Conservation (phyloP, 2,888 invertebrate genomes). For the Scaptomyza polygonia region DNA sequence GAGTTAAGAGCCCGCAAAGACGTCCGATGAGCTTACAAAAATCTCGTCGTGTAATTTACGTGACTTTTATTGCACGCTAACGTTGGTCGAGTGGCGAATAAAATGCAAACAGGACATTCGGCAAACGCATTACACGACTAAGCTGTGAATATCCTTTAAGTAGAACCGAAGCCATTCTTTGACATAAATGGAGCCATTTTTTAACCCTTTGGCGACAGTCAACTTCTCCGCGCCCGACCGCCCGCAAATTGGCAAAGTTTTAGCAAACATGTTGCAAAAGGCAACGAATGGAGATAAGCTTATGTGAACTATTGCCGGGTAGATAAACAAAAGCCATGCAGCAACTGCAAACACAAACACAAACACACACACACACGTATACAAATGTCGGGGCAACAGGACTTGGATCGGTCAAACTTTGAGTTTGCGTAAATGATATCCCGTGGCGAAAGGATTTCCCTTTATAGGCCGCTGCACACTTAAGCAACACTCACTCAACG, state of each 20-base stretch:
- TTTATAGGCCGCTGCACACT: conserved; percentile 71
- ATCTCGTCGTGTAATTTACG: conserved; percentile 60
- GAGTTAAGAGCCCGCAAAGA: background rate
- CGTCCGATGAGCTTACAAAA: conserved; percentile 19
- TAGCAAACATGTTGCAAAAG: conserved; percentile 71
- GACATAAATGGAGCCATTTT: conserved; percentile 15
- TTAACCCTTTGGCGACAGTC: conserved; percentile 71
- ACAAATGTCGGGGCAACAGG: conserved; percentile 36
- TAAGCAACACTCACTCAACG: conserved; percentile 66
- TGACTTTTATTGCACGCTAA: conserved; percentile 51
- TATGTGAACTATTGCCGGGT: conserved; percentile 82
- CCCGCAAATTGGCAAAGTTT: conserved; percentile 55
- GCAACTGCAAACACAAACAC: conserved; percentile 23
- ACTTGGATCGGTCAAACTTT: conserved; percentile 76
- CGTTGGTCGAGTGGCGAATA: conserved; percentile 37
- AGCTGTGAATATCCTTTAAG: conserved; percentile 74
- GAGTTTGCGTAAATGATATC: conserved; percentile 81
- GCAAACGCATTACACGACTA: conserved; percentile 71
- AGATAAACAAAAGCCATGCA: conserved; percentile 78
- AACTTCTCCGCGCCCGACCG: conserved; percentile 3
- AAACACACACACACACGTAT: conserved; percentile 7
- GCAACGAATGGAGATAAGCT: conserved; percentile 73
- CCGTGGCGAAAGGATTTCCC: conserved; percentile 83
- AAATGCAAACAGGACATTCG: conserved; percentile 56
- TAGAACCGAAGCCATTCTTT: conserved; percentile 24